Conservation (phyloP, 2,113 vertebrate species). For the Poicephalus meyeri region DNA sequence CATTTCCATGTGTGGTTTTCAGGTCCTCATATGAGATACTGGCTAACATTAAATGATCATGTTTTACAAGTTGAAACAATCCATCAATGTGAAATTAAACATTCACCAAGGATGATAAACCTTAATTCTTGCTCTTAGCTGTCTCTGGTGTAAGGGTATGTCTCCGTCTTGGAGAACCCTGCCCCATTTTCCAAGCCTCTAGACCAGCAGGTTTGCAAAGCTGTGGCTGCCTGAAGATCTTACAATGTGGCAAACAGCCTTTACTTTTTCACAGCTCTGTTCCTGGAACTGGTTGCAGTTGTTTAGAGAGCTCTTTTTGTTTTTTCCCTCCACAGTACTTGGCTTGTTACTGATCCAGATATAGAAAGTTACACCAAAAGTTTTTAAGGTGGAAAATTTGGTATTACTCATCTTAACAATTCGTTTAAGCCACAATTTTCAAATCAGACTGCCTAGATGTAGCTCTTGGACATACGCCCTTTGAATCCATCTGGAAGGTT, state of each 20-base stretch:
- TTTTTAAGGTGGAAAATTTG: neutral
- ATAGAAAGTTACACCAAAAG: neutral
- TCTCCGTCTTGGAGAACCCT: neutral
- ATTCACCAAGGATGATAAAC: neutral
- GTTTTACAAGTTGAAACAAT: neutral
- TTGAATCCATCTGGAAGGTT: neutral
- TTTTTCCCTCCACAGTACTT: neutral
- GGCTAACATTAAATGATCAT: neutral
- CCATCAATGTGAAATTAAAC: neutral
- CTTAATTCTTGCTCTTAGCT: neutral
- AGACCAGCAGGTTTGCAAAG: neutral
- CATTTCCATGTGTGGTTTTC: neutral
- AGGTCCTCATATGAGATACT: neutral
- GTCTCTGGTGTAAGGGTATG: neutral
- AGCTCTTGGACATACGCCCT: neutral
- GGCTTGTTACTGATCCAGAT: neutral
- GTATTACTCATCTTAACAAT: neutral
- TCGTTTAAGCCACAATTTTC: neutral
- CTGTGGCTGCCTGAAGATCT: neutral
- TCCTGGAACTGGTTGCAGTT: neutral
- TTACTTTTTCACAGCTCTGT: neutral
- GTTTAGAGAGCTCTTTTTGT: neutral
- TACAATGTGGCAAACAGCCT: neutral
- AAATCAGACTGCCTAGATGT: neutral
- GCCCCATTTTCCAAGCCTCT: neutral